Evolutionary conservation across 2,888 invertebrate genomes (phyloP).

Genomic region (Panorpa germanica): DNA sequence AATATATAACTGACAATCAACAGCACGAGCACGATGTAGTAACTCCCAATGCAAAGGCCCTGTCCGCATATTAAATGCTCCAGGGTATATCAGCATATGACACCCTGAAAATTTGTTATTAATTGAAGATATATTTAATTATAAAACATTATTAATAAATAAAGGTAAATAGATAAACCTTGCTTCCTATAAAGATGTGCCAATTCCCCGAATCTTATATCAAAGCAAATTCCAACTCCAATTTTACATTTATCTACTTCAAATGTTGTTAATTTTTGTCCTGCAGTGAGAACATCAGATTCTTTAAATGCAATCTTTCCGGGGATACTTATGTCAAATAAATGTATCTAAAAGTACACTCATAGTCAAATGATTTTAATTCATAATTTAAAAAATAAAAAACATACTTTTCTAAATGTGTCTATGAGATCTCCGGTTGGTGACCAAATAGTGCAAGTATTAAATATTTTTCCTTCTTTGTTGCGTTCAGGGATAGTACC

Average conservation of each 20-base stretch:
- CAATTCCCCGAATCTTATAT: conserved; percentile 79
- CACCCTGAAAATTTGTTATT: conserved; percentile 57
- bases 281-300: conserved; percentile 62
- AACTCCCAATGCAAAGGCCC: conserved; percentile 89
- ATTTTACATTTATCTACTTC: conserved; percentile 49
- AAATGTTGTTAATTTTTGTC: conserved; percentile 55
- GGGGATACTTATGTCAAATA: conserved; percentile 88
- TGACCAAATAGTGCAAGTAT: conserved; percentile 79
- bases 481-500: conserved; percentile 77
- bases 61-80: conserved; percentile 87
- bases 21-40: conserved; percentile 59
- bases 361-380: background rate
- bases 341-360: conserved; percentile 46
- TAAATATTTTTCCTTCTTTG: conserved; percentile 39
- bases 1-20: conserved; percentile 80
- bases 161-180: conserved; percentile 22
- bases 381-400: background rate
- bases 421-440: conserved; percentile 58
- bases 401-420: conserved; percentile 59
- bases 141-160: no score
- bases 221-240: conserved; percentile 92
- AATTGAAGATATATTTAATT: no score
- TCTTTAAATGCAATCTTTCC: conserved; percentile 80
- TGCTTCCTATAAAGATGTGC: conserved; percentile 48
- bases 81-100: conserved; percentile 75